Evolutionary conservation across 2,888 invertebrate species (phyloP), one percentile per base, ranked within the genome.

Genomic region (Machimus rusticus): DNA sequence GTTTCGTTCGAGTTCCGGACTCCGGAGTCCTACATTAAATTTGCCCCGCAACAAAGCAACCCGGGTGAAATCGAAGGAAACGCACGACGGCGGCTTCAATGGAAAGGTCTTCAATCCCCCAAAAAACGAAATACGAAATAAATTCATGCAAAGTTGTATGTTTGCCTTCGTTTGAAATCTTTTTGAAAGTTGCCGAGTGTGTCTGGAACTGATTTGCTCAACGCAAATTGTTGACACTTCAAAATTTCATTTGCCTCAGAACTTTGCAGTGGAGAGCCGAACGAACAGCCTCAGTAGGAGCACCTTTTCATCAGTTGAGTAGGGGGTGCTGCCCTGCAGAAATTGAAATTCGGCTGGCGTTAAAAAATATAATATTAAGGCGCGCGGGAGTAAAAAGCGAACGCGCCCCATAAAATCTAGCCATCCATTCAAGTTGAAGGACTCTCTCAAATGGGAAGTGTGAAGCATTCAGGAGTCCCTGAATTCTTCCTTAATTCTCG

Each of bases 161-260:
- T 81, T 84, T 84, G 82, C 66, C 6, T 37, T 66, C 28, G 55
- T 66, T 57, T 19, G 39, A 66, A 84, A 66, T 66, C 66, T 84
- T 84, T 66, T 39, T 66, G n/a, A 28, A 39, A 84, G 82, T 84
- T 84, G 66, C 66, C 66, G 37, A 84, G 82, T 66, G 66, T 84
- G 66, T 66, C 82, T 84, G 82, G 66, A 84, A 84, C 57, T 66
- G 82, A 84, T 84, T 84, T 84, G 82, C 82, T 84, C 66, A 37
- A 84, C 66, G 82, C 82, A 84, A 84, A 84, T 84, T 57, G 82
- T 84, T 84, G 82, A 19, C 82, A 84, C 82, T 84, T 84, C 82
- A 84, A 66, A 84, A 66, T 84, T 66, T 84, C 66, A 84, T 84
- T 84, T 51, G 46, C 37, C 55, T 84, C 46, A 79, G 79, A 79